phyloP scores from a whole-genome alignment of 2,797 vertebrate species.

The Pantherophis alleghaniensis region DNA sequence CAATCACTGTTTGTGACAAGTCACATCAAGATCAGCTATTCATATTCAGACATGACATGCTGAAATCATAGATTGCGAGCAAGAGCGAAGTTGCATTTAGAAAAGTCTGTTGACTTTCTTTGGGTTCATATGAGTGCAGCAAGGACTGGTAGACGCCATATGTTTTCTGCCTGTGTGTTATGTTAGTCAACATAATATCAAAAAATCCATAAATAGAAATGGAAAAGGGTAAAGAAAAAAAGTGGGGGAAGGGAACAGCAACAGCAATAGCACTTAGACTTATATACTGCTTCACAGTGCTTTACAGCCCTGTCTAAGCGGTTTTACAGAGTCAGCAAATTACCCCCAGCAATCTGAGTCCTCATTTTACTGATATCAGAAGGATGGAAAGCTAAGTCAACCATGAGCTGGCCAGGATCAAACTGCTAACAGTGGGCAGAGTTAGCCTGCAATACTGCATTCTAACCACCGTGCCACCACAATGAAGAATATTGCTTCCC shows the following conservation, averaged over 20 bases:
- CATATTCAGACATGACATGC: not conserved
- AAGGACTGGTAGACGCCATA: not conserved
- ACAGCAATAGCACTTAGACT: not conserved
- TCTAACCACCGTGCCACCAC: not conserved
- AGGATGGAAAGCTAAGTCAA: not conserved
- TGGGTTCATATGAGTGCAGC: not conserved
- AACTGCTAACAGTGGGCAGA: not conserved
- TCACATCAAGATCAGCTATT: not conserved
- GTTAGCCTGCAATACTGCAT: not conserved
- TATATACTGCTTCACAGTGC: not conserved
- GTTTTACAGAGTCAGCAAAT: not conserved
- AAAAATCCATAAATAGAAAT: too few species aligned
- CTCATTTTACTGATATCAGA: not conserved
- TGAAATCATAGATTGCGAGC: not conserved
- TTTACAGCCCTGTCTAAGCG: not conserved
- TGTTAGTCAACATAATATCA: not conserved
- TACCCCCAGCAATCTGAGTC: not conserved
- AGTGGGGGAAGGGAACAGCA: not conserved
- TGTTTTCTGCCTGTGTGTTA: not conserved
- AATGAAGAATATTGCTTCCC: not conserved
- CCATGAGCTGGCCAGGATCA: not conserved
- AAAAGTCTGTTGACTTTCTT: not conserved
- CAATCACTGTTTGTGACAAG: not conserved
- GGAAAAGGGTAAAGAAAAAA: not conserved
- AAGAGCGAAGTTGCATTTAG: not conserved